Conservation (phyloP, 2,888 invertebrate genomes). For the Zele albiditarsus region DNA sequence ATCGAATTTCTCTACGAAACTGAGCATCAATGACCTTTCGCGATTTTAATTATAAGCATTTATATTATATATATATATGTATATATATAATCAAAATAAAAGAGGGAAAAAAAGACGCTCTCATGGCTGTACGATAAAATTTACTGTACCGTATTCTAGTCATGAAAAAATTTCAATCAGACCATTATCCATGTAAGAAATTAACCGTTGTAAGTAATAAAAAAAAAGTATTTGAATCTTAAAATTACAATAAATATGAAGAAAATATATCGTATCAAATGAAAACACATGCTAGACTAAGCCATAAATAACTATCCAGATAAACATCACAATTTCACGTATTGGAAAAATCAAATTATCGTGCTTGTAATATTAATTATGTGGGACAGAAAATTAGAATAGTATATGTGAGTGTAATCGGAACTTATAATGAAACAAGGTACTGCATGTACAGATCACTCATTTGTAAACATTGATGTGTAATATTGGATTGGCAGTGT, state of each 20-base stretch:
- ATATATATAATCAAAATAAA: conserved; percentile 33
- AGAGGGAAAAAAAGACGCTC: conserved; percentile 65
- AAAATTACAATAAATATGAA: neutral
- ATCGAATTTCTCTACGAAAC: conserved; percentile 4
- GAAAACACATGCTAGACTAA: neutral
- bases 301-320: neutral
- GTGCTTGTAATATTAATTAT: neutral
- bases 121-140: conserved; percentile 56
- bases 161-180: conserved; percentile 45
- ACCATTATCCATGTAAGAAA: neutral
- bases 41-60: conserved; percentile 24
- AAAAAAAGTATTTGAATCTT: neutral
- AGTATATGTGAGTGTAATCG: neutral
- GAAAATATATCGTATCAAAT: neutral
- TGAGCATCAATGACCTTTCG: neutral
- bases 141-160: conserved; percentile 55
- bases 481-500: neutral
- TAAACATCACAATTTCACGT: neutral
- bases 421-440: neutral
- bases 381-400: neutral
- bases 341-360: neutral
- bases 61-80: conserved; percentile 40
- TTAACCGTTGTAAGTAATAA: neutral
- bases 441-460: neutral
- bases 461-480: neutral